Base-by-base conservation (phyloP, 2,888 invertebrate genomes). In the Cryptophagus acutangulus region DNA sequence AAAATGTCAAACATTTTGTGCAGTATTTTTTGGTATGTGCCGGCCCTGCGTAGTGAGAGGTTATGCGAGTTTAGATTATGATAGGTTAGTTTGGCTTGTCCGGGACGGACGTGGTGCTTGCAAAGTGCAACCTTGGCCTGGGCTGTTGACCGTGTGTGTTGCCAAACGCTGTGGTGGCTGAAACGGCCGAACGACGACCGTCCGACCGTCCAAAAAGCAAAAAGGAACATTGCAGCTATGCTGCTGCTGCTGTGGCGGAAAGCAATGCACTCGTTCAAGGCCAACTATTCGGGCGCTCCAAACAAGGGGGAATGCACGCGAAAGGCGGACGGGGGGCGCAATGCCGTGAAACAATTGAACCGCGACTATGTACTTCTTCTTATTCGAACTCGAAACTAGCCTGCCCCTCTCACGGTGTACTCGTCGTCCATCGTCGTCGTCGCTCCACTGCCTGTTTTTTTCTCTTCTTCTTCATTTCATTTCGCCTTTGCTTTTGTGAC, bases 241-340 rank as follows among this genome's bases (percentile, higher is more conserved):
- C n/a, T n/a, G n/a, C n/a, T n/a, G n/a, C n/a, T n/a, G n/a, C n/a
- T n/a, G n/a, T n/a, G n/a, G n/a, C n/a, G n/a, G 60, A 66, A 67
- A 67, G 68, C 68, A 69, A 68, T 68, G 69, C 67, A 69, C 69
- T 69, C 69, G 67, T 68, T 68, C 69, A 69, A 69, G 69, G 69
- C 65, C 67, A 68, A 65, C 66, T 66, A 65, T 68, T 68, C 62
- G 68, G 68, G 54, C 47, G 49, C 41, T 40, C 31, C 16, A 35
- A 18, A 36, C 17, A 36, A 41, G 48, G 44, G 50, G 53, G 51
- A 53, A 48, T 49, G 53, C 51, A 51, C 57, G 49, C 48, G 44
- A 45, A 48, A 18, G 52, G 55, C 46, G 48, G 30, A 31, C 35
- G 34, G 42, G 40, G 54, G 52, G 56, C 58, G 58, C 51, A 43